Evolutionary conservation across 53 echinoderm and acorn worm species (phyloP).

Genomic region (Crossaster papposus): DNA sequence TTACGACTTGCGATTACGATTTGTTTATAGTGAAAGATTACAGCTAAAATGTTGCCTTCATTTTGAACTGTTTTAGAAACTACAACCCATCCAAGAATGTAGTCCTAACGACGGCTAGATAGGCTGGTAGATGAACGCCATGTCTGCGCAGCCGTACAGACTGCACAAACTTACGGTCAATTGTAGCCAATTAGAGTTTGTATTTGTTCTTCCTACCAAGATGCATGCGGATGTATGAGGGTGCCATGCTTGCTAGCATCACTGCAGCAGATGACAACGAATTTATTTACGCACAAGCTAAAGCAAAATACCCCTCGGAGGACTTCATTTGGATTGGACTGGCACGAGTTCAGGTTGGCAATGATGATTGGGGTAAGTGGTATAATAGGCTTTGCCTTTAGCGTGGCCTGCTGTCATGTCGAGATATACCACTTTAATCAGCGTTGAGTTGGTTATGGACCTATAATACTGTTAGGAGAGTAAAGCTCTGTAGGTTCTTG

Average conservation of each 20-base stretch:
- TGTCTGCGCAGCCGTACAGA: background rate
- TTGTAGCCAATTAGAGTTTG: background rate
- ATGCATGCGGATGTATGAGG: slow-evolving; percentile 59
- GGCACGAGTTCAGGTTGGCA: slow-evolving; percentile 14
- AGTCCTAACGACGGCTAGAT: too few relatives aligned
- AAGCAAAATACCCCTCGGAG: background rate
- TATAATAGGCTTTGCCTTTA: background rate
- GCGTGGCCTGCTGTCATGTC: background rate
- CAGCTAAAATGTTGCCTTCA: too few relatives aligned
- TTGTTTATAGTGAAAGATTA: too few relatives aligned
- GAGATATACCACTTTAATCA: background rate
- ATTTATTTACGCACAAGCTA: slow-evolving; percentile 24
- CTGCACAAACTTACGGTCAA: background rate
- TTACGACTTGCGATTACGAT: too few relatives aligned
- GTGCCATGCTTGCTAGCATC: slow-evolving; percentile 74
- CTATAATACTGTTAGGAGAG: too few relatives aligned
- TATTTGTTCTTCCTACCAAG: background rate
- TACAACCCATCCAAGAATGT: too few relatives aligned
- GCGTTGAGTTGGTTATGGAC: too few relatives aligned
- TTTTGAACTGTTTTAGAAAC: too few relatives aligned
- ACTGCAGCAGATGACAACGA: slow-evolving; percentile 68
- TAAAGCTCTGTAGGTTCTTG: too few relatives aligned
- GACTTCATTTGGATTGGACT: slow-evolving; percentile 78
- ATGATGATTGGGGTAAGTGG: slow-evolving; percentile 36
- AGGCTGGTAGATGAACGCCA: background rate